phyloP scores from a whole-genome alignment of 2,113 vertebrate genomes.

The Pachyramphus minor region DNA sequence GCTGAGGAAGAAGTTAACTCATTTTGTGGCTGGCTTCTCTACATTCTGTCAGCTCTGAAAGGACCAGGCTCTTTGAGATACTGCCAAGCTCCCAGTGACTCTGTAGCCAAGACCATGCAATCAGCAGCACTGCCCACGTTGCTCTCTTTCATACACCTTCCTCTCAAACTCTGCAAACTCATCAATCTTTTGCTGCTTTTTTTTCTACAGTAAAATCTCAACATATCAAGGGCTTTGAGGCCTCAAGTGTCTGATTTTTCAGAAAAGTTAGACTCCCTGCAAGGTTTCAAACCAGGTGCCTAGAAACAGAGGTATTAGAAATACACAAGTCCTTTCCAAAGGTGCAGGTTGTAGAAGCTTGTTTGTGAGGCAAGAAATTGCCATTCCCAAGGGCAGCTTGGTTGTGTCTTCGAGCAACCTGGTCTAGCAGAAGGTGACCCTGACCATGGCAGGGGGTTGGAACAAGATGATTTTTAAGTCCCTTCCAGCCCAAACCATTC shows the following conservation, averaged over 20 bases:
- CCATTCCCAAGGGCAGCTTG: background rate
- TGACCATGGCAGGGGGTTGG: background rate
- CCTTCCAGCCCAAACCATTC: background rate
- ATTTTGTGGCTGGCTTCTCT: background rate
- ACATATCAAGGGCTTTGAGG: background rate
- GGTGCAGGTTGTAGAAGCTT: background rate
- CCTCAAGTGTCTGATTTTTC: background rate
- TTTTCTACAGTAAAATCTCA: background rate
- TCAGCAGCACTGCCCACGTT: background rate
- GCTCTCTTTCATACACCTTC: background rate
- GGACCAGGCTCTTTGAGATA: background rate
- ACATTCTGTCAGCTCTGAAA: background rate
- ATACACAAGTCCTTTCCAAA: background rate
- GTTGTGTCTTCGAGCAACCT: background rate
- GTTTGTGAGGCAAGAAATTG: background rate
- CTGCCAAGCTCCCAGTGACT: background rate
- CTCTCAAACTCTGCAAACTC: background rate
- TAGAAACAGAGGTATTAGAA: background rate
- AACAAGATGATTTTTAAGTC: background rate
- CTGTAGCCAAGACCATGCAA: background rate
- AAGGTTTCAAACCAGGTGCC: background rate
- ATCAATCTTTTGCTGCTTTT: background rate
- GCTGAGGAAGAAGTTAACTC: background rate
- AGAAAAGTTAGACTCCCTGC: background rate
- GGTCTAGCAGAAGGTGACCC: background rate